Evolutionary conservation across 1,140 invertebrate species (phyloP).

Genomic region (Atta colombica): DNA sequence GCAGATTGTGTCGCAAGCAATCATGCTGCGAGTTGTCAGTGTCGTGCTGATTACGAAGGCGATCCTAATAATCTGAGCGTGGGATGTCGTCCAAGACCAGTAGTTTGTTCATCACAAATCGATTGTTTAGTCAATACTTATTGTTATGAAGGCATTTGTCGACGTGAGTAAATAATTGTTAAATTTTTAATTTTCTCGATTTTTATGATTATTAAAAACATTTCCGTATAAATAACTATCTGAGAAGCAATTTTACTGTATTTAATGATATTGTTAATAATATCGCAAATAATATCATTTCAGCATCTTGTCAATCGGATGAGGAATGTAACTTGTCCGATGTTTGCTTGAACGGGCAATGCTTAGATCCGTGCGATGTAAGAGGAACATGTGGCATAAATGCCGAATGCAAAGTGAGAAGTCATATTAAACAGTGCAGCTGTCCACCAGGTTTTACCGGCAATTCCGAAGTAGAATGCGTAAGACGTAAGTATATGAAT

Average conservation of each 20-base stretch:
- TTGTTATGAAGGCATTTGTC: slow-evolving; percentile 93
- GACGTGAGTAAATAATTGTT: slow-evolving; percentile 88
- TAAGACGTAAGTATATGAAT: slow-evolving; percentile 89
- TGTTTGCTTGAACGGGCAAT: slow-evolving; percentile 93
- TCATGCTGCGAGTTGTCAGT: slow-evolving; percentile 92
- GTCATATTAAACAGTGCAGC: slow-evolving; percentile 93
- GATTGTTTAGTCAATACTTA: slow-evolving; percentile 93
- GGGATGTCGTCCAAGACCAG: slow-evolving; percentile 92
- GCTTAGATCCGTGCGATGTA: slow-evolving; percentile 93
- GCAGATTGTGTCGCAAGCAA: slow-evolving; percentile 92
- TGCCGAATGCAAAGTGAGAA: slow-evolving; percentile 92
- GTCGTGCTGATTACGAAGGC: slow-evolving; percentile 92
- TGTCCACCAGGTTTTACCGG: slow-evolving; percentile 95
- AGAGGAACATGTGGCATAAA: slow-evolving; percentile 95
- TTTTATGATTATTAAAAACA: neutral
- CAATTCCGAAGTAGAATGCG: slow-evolving; percentile 93
- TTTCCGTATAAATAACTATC: neutral
- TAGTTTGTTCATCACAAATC: slow-evolving; percentile 89
- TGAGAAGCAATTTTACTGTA: neutral
- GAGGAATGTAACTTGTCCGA: slow-evolving; percentile 93
- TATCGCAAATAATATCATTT: slow-evolving; percentile 69
- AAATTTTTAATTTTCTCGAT: neutral
- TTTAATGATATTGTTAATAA: neutral
- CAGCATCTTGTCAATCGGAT: slow-evolving; percentile 93
- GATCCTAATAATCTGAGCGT: slow-evolving; percentile 90